phyloP scores from a whole-genome alignment of 2,888 invertebrate genomes.

The Caenorhabditis panamensis region DNA sequence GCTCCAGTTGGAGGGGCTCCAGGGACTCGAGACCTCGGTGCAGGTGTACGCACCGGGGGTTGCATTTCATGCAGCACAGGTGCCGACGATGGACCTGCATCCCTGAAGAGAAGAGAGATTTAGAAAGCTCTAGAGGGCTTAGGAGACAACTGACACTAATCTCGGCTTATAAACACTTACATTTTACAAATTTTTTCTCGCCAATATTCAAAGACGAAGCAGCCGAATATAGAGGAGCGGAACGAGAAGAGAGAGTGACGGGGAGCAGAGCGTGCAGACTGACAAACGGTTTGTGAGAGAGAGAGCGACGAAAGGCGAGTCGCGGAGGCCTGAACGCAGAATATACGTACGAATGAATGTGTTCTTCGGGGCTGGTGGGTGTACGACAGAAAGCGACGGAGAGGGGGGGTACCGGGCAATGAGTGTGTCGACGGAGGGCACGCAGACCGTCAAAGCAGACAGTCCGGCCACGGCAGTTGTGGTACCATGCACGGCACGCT shows the following conservation, averaged over 20 bases:
- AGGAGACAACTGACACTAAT: no score
- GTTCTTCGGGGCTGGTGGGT: conserved; percentile 8
- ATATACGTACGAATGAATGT: conserved; percentile 9
- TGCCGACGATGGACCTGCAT: conserved; percentile 3
- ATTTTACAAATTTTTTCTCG: background rate
- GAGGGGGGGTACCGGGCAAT: background rate
- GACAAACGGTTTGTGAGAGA: background rate
- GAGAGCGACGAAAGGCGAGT: background rate
- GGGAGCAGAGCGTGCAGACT: background rate
- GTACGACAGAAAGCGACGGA: background rate
- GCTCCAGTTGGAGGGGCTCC: conserved; percentile 4
- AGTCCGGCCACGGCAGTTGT: background rate
- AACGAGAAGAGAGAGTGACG: background rate
- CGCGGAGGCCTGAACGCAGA: conserved; percentile 1
- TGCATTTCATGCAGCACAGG: conserved; percentile 13
- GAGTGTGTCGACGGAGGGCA: background rate
- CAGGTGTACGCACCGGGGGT: background rate
- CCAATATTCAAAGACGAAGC: background rate
- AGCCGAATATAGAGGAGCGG: background rate
- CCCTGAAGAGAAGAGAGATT: background rate
- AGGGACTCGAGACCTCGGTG: background rate
- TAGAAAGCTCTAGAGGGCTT: no score
- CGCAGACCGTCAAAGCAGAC: conserved; percentile 1
- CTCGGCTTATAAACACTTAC: background rate
- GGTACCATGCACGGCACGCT: background rate